Conservation (phyloP, 2,888 invertebrate genomes). For the Bellardia pandia region DNA sequence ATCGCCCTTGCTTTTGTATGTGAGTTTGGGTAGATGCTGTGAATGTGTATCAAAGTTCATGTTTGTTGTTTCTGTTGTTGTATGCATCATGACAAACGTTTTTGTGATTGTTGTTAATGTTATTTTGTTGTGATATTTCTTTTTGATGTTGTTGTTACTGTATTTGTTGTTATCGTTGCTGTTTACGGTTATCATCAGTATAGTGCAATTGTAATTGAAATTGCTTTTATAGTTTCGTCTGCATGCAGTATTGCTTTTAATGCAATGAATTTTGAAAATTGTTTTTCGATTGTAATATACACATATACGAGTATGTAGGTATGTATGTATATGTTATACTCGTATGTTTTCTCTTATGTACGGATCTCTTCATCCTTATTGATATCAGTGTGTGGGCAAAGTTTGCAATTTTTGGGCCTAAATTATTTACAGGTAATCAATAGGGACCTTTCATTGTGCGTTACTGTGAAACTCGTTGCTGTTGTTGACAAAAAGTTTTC, state of each 20-base stretch:
- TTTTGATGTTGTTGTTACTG: neutral
- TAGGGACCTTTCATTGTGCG: slow-evolving; percentile 62
- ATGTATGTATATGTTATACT: too few species aligned
- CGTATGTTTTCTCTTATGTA: neutral
- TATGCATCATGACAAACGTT: slow-evolving; percentile 49
- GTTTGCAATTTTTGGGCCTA: slow-evolving; percentile 19
- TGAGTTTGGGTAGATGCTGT: neutral
- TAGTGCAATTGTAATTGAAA: slow-evolving; percentile 66
- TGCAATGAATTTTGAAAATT: slow-evolving; percentile 72
- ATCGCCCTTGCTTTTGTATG: slow-evolving; percentile 30
- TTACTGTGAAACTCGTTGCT: slow-evolving; percentile 44
- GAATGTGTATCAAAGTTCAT: slow-evolving; percentile 53
- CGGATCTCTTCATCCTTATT: neutral
- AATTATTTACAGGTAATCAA: slow-evolving; percentile 59
- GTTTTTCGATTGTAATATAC: slow-evolving; percentile 9
- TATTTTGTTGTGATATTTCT: slow-evolving; percentile 54
- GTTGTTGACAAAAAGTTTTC: slow-evolving; percentile 62
- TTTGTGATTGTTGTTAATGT: slow-evolving; percentile 67
- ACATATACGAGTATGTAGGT: neutral
- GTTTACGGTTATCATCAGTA: slow-evolving; percentile 32
- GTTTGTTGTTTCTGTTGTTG: slow-evolving; percentile 47
- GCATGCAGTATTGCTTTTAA: slow-evolving; percentile 65
- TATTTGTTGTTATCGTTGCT: slow-evolving; percentile 23
- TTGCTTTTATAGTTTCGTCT: slow-evolving; percentile 62
- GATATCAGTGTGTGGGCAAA: slow-evolving; percentile 6